Percentiles rank a stretch among this genome's conserved stretches.
Conservation (phyloP, 2,888 invertebrate species). For the Microdon myrmicae region DNA sequence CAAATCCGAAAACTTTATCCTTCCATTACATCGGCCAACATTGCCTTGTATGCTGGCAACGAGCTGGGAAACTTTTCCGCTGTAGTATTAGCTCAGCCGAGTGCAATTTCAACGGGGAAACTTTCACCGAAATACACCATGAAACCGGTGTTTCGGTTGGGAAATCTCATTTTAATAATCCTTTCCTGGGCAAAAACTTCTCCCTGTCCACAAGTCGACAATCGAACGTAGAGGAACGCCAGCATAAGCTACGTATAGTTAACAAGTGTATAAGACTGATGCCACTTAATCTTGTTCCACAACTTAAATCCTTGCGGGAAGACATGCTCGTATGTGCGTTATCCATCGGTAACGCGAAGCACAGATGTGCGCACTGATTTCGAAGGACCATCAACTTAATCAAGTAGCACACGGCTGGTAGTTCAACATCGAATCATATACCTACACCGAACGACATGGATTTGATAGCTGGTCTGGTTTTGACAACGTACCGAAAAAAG, state of each 20-base stretch:
- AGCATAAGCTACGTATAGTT: slow-evolving; percentile 35
- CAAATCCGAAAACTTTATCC: slow-evolving; percentile 47
- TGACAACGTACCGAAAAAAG: no score
- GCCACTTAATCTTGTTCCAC: slow-evolving; percentile 50
- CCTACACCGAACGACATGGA: no score
- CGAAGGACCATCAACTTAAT: slow-evolving; percentile 25
- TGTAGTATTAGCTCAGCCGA: slow-evolving; percentile 17
- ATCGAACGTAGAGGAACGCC: slow-evolving; percentile 9
- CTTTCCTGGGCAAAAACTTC: slow-evolving; percentile 33
- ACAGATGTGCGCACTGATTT: slow-evolving; percentile 16
- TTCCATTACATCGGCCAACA: slow-evolving; percentile 13
- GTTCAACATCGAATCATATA: slow-evolving; percentile 42
- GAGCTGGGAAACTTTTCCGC: slow-evolving; percentile 3
- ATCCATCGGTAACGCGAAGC: slow-evolving; percentile 2
- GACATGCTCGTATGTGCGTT: slow-evolving; percentile 14
- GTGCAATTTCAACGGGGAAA: slow-evolving; percentile 28
- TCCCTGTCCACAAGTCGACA: slow-evolving; percentile 25
- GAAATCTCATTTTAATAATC: slow-evolving; percentile 52
- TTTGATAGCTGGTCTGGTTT: no score
- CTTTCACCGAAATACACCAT: slow-evolving; percentile 24
- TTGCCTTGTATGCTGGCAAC: slow-evolving; percentile 1
- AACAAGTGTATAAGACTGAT: slow-evolving; percentile 43
- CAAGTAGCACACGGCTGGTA: slow-evolving; percentile 41
- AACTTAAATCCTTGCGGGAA: slow-evolving; percentile 46
- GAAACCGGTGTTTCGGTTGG: slow-evolving; percentile 18